Evolutionary conservation across 2,888 invertebrate genomes (phyloP), one percentile per base, ranked within the genome.

Genomic region (Drymonia ruficornis): DNA sequence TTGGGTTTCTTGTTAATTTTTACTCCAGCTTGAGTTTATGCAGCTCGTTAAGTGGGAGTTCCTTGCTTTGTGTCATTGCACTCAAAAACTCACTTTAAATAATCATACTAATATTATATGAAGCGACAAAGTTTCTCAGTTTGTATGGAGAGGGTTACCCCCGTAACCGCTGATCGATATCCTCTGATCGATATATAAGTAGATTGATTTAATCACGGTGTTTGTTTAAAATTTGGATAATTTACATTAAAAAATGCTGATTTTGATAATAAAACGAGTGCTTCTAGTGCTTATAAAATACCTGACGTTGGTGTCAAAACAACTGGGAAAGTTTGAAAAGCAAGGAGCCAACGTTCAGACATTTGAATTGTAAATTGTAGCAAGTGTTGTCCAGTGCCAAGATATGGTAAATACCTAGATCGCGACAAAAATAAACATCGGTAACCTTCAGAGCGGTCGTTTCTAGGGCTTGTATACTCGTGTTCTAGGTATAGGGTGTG

Each of bases 401-500:
- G 44, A 44, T 23, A 23, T 23, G 23, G 44, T 29, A 42, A 42
- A 18, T 42, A 42, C 42, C 19, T 16, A 42, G 42, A 36, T 36
- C 3, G 36, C 4, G 11, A n/a, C 7, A 44, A 28, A 44, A 44
- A 18, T 44, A 44, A 16, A 42, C n/a, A 43, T 43, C 9, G 19
- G 3, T 19, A 44, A 42, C 16, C 19, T 44, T 13, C 13, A 44
- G 13, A 42, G 11, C 31, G 61, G 77, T 53, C 79, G 56, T 67
- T 64, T 86, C 84, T 65, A 84, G 83, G 49, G 55, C 55, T 31
- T 56, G 36, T 66, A 72, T 61, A 59, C 65, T 66, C 58, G 29
- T 53, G 72, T 66, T 61, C 57, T 57, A 60, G 71, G 73, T 66
- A 69, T 68, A 74, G 73, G 75, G 76, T 75, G 80, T 79, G 81